Conservation (phyloP, 2,797 vertebrate species). For the Malurus splendens region DNA sequence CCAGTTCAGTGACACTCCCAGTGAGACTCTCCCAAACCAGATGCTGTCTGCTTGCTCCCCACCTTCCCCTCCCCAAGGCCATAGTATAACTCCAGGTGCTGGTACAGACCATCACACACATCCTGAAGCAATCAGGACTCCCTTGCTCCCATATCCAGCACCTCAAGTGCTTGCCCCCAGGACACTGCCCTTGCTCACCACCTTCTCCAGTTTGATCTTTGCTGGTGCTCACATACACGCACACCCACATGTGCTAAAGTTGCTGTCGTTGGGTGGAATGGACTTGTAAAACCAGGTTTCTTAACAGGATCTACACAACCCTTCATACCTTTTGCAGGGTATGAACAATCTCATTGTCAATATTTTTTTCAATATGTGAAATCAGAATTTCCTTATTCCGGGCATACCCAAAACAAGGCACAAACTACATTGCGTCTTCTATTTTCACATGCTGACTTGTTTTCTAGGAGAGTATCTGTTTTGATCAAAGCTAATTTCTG, state of each 20-base stretch:
- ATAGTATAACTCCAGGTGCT: too few species aligned
- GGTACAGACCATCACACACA: too few species aligned
- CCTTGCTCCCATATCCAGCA: too few species aligned
- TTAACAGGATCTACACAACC: background rate
- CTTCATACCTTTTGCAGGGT: background rate
- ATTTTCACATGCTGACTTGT: too few species aligned
- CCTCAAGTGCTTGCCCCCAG: too few species aligned
- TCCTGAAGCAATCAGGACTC: too few species aligned
- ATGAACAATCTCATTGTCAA: background rate
- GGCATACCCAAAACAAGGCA: background rate
- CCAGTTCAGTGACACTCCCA: too few species aligned
- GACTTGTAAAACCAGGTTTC: background rate
- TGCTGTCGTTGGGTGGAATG: background rate
- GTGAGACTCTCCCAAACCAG: background rate
- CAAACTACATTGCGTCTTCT: background rate
- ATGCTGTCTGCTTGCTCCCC: background rate
- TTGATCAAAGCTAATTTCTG: background rate
- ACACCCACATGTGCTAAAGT: too few species aligned
- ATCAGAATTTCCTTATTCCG: background rate
- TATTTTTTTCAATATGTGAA: background rate
- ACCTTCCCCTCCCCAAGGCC: background rate
- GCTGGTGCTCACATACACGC: background rate
- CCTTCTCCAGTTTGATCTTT: too few species aligned
- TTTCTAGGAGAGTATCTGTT: background rate
- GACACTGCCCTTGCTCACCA: too few species aligned